These are phyloP conservation scores for Lagopus muta DNA, from an alignment of 2,113 vertebrate genomes.

Conservation along the genomic window DNA sequence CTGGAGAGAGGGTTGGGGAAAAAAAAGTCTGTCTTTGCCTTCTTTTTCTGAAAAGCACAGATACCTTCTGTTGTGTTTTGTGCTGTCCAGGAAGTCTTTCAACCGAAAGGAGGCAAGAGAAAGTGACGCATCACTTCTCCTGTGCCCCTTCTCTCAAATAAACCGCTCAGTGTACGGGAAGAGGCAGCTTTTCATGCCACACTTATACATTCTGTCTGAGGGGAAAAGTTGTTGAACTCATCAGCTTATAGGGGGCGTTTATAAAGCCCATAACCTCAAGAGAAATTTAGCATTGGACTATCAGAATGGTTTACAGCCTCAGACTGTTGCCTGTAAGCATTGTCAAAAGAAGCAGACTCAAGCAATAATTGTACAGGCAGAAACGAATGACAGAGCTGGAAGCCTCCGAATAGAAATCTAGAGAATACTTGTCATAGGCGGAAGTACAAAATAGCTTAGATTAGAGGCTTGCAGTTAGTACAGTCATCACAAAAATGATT, in stretches of 20 bases:
- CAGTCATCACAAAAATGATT: constrained; percentile 5
- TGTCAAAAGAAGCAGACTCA: background rate
- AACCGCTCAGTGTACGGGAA: background rate
- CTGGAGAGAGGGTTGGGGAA: too few relatives aligned
- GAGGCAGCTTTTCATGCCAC: background rate
- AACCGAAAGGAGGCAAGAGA: background rate
- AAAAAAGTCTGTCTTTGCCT: background rate
- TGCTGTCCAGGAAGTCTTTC: background rate
- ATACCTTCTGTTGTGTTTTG: background rate
- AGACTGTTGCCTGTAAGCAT: background rate
- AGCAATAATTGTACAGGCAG: background rate
- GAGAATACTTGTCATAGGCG: background rate
- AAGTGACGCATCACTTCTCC: background rate
- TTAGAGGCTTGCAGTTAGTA: constrained; percentile 7
- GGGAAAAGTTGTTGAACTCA: background rate
- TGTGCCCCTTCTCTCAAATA: background rate
- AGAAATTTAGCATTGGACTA: background rate
- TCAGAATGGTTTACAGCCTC: background rate
- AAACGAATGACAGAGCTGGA: background rate
- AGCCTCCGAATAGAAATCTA: background rate
- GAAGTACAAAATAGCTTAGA: constrained; percentile 27
- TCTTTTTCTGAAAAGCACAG: background rate
- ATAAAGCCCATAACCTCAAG: background rate
- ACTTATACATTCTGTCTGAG: background rate
- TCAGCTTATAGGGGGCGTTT: background rate